Evolutionary conservation across 2,888 invertebrate genomes (phyloP), one percentile per base, ranked within the genome.

Genomic region (Heliconius ethilla): DNA sequence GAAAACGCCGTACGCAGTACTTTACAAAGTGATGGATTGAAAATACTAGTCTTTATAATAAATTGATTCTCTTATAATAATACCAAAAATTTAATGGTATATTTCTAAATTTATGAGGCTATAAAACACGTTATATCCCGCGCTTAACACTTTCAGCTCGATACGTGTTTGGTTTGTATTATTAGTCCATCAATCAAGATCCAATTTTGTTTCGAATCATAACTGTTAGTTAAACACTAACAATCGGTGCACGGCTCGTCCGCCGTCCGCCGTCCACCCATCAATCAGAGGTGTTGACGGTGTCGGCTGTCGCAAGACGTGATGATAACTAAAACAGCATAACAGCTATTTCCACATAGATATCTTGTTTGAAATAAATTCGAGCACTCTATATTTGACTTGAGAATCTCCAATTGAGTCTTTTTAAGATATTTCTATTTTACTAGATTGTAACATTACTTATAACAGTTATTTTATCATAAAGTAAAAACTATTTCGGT

Each of bases 141-240:
- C 82, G 82, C 82, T 83, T 83, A 82, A 84, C 83, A 83, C 83
- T 82, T 83, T 81, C 81, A 75, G 80, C 81, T 33, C 51, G 76
- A 65, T 77, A 73, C 80, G 85, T 92, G 92, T 94, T 94, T 92
- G 87, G 90, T 92, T 93, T 92, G 91, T 92, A 93, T 92, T 93
- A 94, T 93, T 93, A 94, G 89, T 91, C 92, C 92, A 94, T 94
- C 94, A 92, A 94, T 94, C 94, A 94, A 91, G 90, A 89, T 90
- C 90, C 89, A 90, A 90, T 91, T 91, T 89, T 89, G 88, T 91
- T 92, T 91, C 89, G 90, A 91, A 90, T 90, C 86, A 89, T 92
- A 91, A 91, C 92, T 92, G 92, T 92, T 92, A 91, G 91, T 92
- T 92, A 91, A 92, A 93, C 91, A 92, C 91, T 90, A 92, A 92